Conservation (phyloP, 2,797 vertebrate genomes). For the Salmo trutta region DNA sequence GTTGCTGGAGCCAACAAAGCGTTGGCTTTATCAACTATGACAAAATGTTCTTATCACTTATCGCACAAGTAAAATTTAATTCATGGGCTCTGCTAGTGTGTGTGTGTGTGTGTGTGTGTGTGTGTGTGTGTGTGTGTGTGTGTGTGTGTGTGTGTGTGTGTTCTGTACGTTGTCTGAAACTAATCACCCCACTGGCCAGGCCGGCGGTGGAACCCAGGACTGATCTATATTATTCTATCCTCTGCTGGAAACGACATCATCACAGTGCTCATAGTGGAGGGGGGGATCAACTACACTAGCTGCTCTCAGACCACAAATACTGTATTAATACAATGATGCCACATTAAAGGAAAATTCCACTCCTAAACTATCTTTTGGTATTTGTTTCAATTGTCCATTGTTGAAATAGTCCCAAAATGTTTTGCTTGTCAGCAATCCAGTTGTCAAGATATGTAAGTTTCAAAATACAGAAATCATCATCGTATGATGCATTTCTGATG, state of each 20-base stretch:
- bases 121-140: neutral
- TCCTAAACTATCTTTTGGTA: no score
- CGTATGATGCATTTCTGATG: neutral
- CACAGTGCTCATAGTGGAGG: neutral
- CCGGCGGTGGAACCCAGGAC: neutral
- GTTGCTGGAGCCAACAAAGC: neutral
- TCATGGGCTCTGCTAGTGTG: neutral
- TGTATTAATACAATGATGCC: constrained; percentile 47
- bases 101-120: no score
- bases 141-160: neutral
- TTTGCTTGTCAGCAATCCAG: constrained; percentile 47
- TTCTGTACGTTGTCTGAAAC: neutral
- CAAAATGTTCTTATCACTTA: neutral
- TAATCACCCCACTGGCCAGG: neutral
- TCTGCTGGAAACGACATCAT: neutral
- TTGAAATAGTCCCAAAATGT: no score
- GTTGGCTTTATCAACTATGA: neutral
- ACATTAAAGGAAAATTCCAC: constrained; percentile 44
- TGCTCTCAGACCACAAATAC: constrained; percentile 37
- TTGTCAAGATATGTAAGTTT: constrained; percentile 42
- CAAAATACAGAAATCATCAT: constrained; percentile 21
- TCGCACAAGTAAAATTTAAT: neutral
- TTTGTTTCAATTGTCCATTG: no score
- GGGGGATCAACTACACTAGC: neutral
- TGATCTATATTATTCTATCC: neutral